A percentile compares a stretch with the other conserved stretches of the same genome.
phyloP scores from a whole-genome alignment of 64 coral and sea anemone genomes.

The Montipora capricornis region DNA sequence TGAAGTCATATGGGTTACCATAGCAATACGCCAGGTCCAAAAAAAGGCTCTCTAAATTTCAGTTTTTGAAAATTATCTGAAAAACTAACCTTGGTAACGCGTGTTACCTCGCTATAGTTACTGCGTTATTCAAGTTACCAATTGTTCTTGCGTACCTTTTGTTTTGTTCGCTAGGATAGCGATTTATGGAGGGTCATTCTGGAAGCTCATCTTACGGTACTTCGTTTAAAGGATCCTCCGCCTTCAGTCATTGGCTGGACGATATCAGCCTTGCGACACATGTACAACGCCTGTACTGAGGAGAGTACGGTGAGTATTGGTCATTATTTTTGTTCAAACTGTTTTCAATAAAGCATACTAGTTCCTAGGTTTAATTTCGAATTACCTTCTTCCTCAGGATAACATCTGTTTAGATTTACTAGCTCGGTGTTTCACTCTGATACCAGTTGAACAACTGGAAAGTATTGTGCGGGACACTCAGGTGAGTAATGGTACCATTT shows the following conservation, averaged over 20 bases:
- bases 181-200: conserved; percentile 18
- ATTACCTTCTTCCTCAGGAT: not conserved
- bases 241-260: conserved; percentile 61
- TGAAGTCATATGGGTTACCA: no score
- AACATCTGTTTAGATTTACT: conserved; percentile 10
- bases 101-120: no score
- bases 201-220: conserved; percentile 52
- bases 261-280: conserved; percentile 13
- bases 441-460: conserved; percentile 15
- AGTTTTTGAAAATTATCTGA: no score
- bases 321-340: not conserved
- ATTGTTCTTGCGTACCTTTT: no score
- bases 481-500: not conserved
- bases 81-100: no score
- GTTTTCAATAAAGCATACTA: no score
- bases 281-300: conserved; percentile 28
- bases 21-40: no score
- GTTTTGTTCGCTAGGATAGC: not conserved
- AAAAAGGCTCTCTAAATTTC: no score
- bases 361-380: not conserved
- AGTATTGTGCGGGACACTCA: not conserved
- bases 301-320: not conserved
- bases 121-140: no score
- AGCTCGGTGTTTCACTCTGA: conserved; percentile 29
- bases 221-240: conserved; percentile 67